Evolutionary conservation across 2,797 vertebrate species (phyloP).

Genomic region (Anomalospiza imberbis): DNA sequence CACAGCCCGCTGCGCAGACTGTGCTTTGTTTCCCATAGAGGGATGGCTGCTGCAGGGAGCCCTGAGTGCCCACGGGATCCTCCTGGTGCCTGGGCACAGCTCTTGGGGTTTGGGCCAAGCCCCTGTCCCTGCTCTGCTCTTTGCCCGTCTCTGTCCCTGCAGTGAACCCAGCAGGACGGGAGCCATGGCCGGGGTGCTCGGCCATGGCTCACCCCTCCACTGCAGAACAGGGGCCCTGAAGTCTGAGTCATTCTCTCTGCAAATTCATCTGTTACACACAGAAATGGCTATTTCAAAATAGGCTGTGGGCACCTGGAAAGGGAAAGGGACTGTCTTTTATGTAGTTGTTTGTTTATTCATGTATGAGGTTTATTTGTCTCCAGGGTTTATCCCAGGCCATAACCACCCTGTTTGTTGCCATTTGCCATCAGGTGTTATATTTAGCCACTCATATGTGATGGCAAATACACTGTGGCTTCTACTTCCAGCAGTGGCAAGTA

Average conservation of each 20-base stretch:
- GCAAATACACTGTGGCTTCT: not conserved
- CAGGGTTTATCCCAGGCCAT: not conserved
- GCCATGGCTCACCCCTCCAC: accelerated
- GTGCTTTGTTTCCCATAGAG: accelerated
- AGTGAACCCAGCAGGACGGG: accelerated
- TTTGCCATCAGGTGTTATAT: not conserved
- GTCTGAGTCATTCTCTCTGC: not conserved
- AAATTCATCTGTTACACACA: not conserved
- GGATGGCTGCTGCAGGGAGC: not conserved
- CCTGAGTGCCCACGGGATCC: accelerated
- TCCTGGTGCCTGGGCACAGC: accelerated
- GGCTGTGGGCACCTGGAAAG: not conserved
- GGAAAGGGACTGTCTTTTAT: not conserved
- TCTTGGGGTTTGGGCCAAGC: accelerated
- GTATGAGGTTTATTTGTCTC: not conserved
- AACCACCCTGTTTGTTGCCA: not conserved
- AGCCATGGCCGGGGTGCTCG: accelerated
- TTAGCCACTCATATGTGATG: not conserved
- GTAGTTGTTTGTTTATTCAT: not conserved
- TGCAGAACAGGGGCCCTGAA: not conserved
- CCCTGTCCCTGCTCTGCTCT: accelerated
- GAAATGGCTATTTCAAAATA: not conserved
- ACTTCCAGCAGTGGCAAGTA: not conserved
- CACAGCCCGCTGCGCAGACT: accelerated
- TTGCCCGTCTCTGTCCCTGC: accelerated